Conservation (phyloP, 64 coral and sea anemone species). For the Stylophora pistillata region DNA sequence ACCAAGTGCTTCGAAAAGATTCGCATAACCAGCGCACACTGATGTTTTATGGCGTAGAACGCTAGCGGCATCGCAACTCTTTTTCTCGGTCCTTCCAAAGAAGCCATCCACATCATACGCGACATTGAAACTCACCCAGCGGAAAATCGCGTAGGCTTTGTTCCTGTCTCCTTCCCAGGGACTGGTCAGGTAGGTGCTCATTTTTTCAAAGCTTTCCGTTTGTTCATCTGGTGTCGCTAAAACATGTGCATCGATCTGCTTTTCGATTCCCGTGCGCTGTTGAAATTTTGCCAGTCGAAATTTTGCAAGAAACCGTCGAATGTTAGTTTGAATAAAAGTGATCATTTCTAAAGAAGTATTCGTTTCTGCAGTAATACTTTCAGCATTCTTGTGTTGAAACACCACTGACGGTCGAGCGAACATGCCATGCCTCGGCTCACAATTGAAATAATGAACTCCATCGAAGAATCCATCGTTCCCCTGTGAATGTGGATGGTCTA, state of each 20-base stretch:
- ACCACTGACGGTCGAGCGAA: slow-evolving; percentile 62
- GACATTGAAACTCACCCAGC: slow-evolving; percentile 79
- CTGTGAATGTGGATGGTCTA: slow-evolving; percentile 49
- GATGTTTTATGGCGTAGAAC: slow-evolving; percentile 43
- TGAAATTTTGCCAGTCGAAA: slow-evolving; percentile 47
- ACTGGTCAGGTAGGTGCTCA: slow-evolving; percentile 59
- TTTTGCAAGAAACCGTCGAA: slow-evolving; percentile 58
- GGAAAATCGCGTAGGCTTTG: slow-evolving; percentile 75
- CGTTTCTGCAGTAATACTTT: background rate
- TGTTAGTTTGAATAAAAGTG: slow-evolving; percentile 56
- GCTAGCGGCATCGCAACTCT: slow-evolving; percentile 48
- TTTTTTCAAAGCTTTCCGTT: slow-evolving; percentile 15
- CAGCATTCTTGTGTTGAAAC: slow-evolving; percentile 33
- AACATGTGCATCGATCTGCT: slow-evolving; percentile 63
- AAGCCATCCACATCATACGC: slow-evolving; percentile 71
- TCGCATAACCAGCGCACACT: slow-evolving; percentile 76
- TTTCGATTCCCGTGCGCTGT: slow-evolving; percentile 39
- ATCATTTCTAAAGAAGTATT: slow-evolving; percentile 55
- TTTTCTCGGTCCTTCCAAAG: slow-evolving; percentile 60
- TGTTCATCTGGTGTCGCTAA: slow-evolving; percentile 21
- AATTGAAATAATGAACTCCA: slow-evolving; percentile 47
- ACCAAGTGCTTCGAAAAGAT: slow-evolving; percentile 75
- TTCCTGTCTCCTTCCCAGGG: slow-evolving; percentile 52
- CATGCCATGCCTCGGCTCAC: slow-evolving; percentile 60
- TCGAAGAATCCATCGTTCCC: slow-evolving; percentile 67